These are phyloP conservation scores for Leucophenga montana DNA, from an alignment of 2,888 invertebrate species.

Conservation along the genomic window DNA sequence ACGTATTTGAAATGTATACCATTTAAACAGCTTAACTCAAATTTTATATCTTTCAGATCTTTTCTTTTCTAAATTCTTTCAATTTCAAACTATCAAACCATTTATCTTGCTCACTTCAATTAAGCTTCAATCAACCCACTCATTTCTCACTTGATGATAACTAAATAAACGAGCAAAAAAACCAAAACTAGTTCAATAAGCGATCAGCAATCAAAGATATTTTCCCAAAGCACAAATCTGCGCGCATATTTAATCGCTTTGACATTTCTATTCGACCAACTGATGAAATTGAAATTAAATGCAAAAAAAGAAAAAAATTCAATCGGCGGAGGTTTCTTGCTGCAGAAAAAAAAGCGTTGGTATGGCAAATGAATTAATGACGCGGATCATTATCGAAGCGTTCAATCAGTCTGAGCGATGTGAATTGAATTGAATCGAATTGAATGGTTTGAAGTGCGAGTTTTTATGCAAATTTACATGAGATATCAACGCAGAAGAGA, in stretches of 20 bases:
- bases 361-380: conserved; percentile 10
- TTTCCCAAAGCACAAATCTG: too few species aligned
- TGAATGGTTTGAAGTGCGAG: background rate
- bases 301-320: too few species aligned
- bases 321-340: background rate
- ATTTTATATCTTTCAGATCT: background rate
- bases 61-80: background rate
- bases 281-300: too few species aligned
- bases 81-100: background rate
- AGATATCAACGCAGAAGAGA: background rate
- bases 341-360: background rate
- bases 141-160: background rate
- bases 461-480: conserved; percentile 14
- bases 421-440: background rate
- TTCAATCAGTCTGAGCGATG: conserved; percentile 16
- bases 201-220: too few species aligned
- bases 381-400: conserved; percentile 11
- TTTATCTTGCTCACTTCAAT: background rate
- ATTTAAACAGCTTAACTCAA: background rate
- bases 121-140: background rate
- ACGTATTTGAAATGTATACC: too few species aligned
- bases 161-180: too few species aligned
- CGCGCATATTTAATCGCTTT: background rate
- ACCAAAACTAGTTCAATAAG: too few species aligned
- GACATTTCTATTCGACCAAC: conserved; percentile 5